A percentile compares a stretch with the other conserved stretches of the same genome.
phyloP scores from a whole-genome alignment of 2,888 invertebrate species.

The Vandiemenella viatica region DNA sequence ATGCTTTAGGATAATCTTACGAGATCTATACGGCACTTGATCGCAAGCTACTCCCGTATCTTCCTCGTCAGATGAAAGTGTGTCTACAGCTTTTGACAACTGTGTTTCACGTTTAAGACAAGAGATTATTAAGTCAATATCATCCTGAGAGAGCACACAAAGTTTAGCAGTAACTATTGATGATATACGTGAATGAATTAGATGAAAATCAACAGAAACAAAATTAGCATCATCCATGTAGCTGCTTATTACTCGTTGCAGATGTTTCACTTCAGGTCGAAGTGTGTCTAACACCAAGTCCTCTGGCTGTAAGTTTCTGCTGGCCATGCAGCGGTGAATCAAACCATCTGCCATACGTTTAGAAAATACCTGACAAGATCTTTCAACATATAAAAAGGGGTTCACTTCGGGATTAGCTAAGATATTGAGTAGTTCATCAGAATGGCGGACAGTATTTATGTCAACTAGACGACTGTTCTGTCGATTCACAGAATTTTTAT shows the following conservation, averaged over 20 bases:
- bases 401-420: conserved; percentile 17
- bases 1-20: neutral
- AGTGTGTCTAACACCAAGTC: conserved; percentile 41
- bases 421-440: conserved; percentile 6
- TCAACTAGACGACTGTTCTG: neutral
- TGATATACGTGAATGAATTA: conserved; percentile 49
- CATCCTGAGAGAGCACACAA: conserved; percentile 25
- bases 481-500: conserved; percentile 21
- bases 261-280: conserved; percentile 50
- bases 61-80: conserved; percentile 42
- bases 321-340: conserved; percentile 32
- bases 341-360: conserved; percentile 51
- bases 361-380: conserved; percentile 40
- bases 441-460: neutral
- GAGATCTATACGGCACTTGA: neutral
- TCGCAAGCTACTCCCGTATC: conserved; percentile 25
- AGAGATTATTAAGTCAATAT: conserved; percentile 5
- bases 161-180: conserved; percentile 45
- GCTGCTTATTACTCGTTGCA: conserved; percentile 49
- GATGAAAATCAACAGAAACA: conserved; percentile 40
- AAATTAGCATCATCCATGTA: conserved; percentile 49
- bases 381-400: conserved; percentile 41
- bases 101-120: neutral
- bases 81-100: conserved; percentile 28
- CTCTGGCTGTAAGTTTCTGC: neutral